Base-by-base conservation (phyloP, 2,113 vertebrate genomes). In the Callithrix jacchus region DNA sequence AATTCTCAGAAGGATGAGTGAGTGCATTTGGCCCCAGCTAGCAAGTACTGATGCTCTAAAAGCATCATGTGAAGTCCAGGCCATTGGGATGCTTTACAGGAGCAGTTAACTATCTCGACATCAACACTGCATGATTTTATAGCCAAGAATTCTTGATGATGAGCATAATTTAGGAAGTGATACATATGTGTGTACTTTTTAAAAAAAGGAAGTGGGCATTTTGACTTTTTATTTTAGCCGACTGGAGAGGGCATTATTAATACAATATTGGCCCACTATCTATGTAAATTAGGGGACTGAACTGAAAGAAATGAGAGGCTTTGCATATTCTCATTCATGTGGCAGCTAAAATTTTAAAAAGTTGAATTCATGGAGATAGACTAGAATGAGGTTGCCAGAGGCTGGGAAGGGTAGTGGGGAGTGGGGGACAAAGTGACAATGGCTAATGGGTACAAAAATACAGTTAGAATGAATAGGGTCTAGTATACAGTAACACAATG, bases 91-190 rank as follows among this genome's bases (percentile, higher is more conserved):
- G 71, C 47, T 76, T 85, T 49, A 45, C 16, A 49, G 40, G 25
- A 73, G 25, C 21, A 1, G 56, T 81, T 80, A 83, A 54, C 58
- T 35, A 20, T 17, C 66, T 87, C 54, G 21, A 58, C 42, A 84
- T n/a, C 25, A 71, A 64, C 56, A 49, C 61, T 42, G 47, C 81
- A 83, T 37, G 64, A 86, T 87, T 93, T 81, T 87, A 89, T 58
- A 68, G 79, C 71, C 61, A n/a, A 4, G 35, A 64, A 42, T 74
- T 94, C 93, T 96, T 92, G 54, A 84, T 74, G 94, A 87, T 49
- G 92, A 77, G 37, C 49, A 1, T 37, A 40, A 85, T 95, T 94
- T 92, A 96, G 97, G 96, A 98, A 98, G 97, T 92, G 92, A 97
- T 49, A 93, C 58, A 47, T 40, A 93, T 95, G 52, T 97, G 81